Conservation (phyloP, 2,797 vertebrate species). For the Pipistrellus nathusii region DNA sequence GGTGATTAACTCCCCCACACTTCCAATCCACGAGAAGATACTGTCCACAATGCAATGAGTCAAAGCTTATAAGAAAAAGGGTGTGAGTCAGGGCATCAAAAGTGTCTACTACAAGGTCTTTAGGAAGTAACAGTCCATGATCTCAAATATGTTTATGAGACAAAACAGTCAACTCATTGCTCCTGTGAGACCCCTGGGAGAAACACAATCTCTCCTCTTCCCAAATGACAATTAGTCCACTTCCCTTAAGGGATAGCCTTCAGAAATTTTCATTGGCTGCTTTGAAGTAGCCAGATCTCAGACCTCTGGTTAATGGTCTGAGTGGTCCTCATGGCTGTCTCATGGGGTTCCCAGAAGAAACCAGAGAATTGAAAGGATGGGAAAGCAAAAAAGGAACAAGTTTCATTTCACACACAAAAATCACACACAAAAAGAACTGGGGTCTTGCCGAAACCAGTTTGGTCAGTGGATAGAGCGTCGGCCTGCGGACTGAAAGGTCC, state of each 20-base stretch:
- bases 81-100: neutral
- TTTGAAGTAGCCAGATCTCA: slow-evolving; percentile 49
- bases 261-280: slow-evolving; percentile 1
- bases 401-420: neutral
- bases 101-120: neutral
- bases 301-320: slow-evolving; percentile 51
- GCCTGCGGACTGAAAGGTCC: too few species aligned
- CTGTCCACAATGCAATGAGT: neutral
- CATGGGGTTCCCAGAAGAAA: neutral
- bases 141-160: neutral
- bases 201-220: slow-evolving; percentile 33
- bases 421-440: slow-evolving; percentile 5
- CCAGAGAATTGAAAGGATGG: slow-evolving; percentile 21
- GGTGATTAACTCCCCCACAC: neutral
- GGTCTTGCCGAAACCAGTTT: neutral
- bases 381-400: slow-evolving; percentile 45
- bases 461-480: too few species aligned
- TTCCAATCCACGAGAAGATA: slow-evolving; percentile 1
- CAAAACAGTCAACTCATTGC: slow-evolving; percentile 8
- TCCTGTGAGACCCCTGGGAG: slow-evolving; percentile 11
- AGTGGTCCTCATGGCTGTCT: neutral
- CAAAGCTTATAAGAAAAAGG: neutral
- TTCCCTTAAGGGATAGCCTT: neutral
- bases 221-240: slow-evolving; percentile 33
- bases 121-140: neutral